Base-by-base conservation (phyloP, 64 coral and sea anemone genomes). In the Anthopleura sola region DNA sequence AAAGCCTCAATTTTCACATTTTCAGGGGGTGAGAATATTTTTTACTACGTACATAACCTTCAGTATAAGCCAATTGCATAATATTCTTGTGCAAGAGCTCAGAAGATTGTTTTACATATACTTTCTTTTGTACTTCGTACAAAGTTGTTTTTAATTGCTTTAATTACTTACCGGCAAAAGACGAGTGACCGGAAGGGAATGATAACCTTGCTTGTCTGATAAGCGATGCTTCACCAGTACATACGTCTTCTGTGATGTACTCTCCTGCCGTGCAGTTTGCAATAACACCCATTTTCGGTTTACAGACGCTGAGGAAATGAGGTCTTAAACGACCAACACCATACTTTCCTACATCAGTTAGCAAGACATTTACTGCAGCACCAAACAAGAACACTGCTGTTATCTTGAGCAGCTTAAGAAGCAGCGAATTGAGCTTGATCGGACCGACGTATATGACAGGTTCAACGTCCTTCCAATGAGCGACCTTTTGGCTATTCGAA, bases 141-240 rank as follows among this genome's bases (percentile, higher is more conserved):
- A 46, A 39, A 34, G 15, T 9, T 37, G 57, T 16, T 37, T 34
- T 40, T 36, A 53, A 53, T 87, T n/a, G n/a, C n/a, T n/a, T 54
- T 34, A 68, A 1, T 44, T 4, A 62, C 83, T 66, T 91, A 98
- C 96, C 96, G 36, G 92, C 84, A 81, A 92, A 89, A 24, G 96
- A 98, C 34, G 96, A 78, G 49, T 98, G 96, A 0, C 92, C 96
- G 2, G 96, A 98, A 37, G 96, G 96, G 55, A 98, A 98, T 2
- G 96, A 98, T 20, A 98, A 84, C 15, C 96, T 82, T 78, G 92
- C 96, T 71, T 98, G 92, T 91, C 87, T 94, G 32, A 98, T 78
- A 17, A 98, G 49, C 31, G 50, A 82, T 14, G 83, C 62, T 17
- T 98, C 89, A 50, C 96, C 96, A 0, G 87, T 92, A n/a, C 96